These are phyloP conservation scores for Cyphomyrus discorhynchus DNA, from an alignment of 2,113 vertebrate genomes.

Conservation along the genomic window DNA sequence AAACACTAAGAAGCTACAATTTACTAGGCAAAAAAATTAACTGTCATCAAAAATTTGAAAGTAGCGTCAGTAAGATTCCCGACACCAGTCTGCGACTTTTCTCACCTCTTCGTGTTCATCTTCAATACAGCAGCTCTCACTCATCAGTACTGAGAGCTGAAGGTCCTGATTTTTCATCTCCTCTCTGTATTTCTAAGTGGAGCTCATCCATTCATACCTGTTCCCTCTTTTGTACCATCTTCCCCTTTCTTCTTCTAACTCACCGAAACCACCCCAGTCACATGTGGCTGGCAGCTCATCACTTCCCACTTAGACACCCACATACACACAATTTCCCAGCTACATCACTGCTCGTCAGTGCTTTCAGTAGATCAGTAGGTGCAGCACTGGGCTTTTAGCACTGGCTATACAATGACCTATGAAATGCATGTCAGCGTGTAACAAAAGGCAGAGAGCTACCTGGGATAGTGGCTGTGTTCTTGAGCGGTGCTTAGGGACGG, in stretches of 20 bases:
- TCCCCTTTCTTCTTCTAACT: conserved; percentile 5
- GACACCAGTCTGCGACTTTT: neutral
- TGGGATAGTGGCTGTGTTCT: conserved; percentile 41
- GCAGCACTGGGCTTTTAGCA: neutral
- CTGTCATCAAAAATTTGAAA: neutral
- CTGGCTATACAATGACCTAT: neutral
- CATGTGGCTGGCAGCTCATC: neutral
- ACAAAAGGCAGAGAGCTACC: conserved; percentile 33
- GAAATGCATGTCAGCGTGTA: neutral
- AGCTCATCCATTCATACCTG: neutral
- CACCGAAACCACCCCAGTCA: neutral
- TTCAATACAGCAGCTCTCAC: neutral
- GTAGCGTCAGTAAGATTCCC: neutral
- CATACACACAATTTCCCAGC: neutral
- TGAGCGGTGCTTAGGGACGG: conserved; percentile 26
- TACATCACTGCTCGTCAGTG: neutral
- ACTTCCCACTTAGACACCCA: neutral
- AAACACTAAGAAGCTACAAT: neutral
- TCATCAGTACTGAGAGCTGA: neutral
- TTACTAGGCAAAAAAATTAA: neutral
- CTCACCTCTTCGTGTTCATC: neutral
- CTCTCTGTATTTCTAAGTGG: neutral
- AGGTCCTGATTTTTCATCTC: neutral
- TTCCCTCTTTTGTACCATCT: neutral
- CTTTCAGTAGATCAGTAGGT: neutral